These are phyloP conservation scores for Platysternon megacephalum DNA, from an alignment of 2,113 vertebrate genomes.

Conservation along the genomic window DNA sequence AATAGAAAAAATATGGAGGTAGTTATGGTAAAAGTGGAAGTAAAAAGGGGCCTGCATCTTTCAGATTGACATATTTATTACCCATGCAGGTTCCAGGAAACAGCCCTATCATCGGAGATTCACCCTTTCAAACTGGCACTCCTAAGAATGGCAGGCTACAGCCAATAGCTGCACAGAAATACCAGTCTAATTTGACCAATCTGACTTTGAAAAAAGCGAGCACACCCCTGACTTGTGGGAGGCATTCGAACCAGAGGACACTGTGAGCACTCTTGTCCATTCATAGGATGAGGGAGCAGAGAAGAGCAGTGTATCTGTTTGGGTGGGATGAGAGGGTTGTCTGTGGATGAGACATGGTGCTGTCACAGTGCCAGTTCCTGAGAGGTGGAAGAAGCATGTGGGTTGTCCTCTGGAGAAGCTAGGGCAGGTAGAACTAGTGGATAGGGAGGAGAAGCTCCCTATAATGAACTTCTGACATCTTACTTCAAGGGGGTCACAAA, in stretches of 20 bases:
- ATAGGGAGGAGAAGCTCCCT: background rate
- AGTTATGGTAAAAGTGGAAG: background rate
- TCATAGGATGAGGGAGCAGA: background rate
- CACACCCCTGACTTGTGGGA: background rate
- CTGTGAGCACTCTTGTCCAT: background rate
- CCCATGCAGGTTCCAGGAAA: background rate
- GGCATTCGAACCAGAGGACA: background rate
- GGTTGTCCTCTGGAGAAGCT: rapidly evolving
- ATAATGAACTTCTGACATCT: background rate
- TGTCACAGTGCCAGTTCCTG: rapidly evolving
- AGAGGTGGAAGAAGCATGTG: rapidly evolving
- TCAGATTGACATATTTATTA: background rate
- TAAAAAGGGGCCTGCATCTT: background rate
- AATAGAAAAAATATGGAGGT: background rate
- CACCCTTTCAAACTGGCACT: background rate
- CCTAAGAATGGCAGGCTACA: background rate
- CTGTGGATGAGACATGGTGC: background rate
- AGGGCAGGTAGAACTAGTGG: rapidly evolving
- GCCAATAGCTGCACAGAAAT: background rate
- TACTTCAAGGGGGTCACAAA: background rate
- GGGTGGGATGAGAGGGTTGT: background rate
- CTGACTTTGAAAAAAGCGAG: background rate
- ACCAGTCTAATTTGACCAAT: background rate
- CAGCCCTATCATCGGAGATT: rapidly evolving
- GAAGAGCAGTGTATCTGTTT: background rate